These are phyloP conservation scores for Gila robusta DNA, from an alignment of 2,797 vertebrate species.

Conservation along the genomic window DNA sequence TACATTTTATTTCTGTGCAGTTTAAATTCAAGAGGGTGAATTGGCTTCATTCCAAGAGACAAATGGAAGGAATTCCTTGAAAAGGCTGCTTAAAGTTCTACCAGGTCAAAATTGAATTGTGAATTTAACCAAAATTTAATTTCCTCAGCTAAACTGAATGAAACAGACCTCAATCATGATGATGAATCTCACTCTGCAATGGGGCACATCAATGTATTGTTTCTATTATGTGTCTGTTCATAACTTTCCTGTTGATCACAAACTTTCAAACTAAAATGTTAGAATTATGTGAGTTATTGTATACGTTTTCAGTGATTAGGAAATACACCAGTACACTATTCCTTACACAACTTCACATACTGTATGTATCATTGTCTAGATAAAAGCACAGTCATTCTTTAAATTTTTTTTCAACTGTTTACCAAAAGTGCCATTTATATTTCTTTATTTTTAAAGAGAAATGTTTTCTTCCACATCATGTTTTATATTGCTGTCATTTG, in stretches of 20 bases:
- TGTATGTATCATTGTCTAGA: slow-evolving; percentile 5
- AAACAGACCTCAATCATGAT: background rate
- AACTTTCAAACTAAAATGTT: slow-evolving; percentile 9
- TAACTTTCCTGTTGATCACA: slow-evolving; percentile 11
- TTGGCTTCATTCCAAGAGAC: slow-evolving; percentile 28
- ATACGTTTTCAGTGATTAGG: background rate
- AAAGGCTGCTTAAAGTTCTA: slow-evolving; percentile 21
- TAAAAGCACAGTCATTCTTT: slow-evolving; percentile 58
- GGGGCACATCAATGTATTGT: slow-evolving; percentile 15
- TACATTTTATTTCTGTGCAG: slow-evolving; percentile 21
- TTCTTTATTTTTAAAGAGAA: slow-evolving; percentile 27
- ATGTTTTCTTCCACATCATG: slow-evolving; percentile 5
- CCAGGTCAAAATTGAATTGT: slow-evolving; percentile 2
- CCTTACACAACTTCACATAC: slow-evolving; percentile 2
- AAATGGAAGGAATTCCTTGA: slow-evolving; percentile 14
- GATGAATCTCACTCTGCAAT: slow-evolving; percentile 1
- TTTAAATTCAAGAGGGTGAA: background rate
- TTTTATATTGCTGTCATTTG: background rate
- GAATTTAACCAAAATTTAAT: slow-evolving; percentile 36
- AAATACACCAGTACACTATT: slow-evolving; percentile 12
- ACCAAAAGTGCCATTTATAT: slow-evolving; percentile 41
- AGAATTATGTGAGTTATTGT: slow-evolving; percentile 28
- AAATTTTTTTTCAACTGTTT: background rate
- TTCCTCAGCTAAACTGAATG: slow-evolving; percentile 4
- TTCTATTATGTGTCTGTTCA: background rate